Conservation (phyloP, 2,888 invertebrate genomes). For the Ectemnius continuus region DNA sequence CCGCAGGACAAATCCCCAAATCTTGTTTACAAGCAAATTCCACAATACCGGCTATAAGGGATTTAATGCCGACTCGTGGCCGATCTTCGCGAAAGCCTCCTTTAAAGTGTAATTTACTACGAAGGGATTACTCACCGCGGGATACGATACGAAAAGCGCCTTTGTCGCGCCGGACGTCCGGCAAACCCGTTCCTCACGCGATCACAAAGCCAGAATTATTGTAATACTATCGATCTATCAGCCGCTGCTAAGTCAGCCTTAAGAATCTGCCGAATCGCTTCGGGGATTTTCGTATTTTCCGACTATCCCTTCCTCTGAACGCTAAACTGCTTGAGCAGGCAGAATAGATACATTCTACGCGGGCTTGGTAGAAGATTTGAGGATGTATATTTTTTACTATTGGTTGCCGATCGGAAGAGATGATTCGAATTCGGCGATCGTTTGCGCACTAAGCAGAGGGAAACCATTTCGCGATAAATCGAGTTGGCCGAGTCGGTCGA, state of each 20-base stretch:
- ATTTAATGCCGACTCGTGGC: slow-evolving; percentile 65
- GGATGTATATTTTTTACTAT: neutral
- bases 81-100: slow-evolving; percentile 64
- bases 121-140: slow-evolving; percentile 69
- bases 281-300: neutral
- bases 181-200: slow-evolving; percentile 54
- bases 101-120: slow-evolving; percentile 72
- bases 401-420: neutral
- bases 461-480: slow-evolving; percentile 57
- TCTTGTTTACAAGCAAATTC: slow-evolving; percentile 75
- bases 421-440: slow-evolving; percentile 16
- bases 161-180: slow-evolving; percentile 45
- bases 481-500: slow-evolving; percentile 44
- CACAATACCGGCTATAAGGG: slow-evolving; percentile 67
- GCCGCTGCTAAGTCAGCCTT: neutral
- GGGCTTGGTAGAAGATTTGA: no score
- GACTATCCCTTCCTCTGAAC: neutral
- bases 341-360: no score
- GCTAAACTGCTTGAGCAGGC: no score
- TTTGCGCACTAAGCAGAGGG: slow-evolving; percentile 21
- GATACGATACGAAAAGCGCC: slow-evolving; percentile 48
- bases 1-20: slow-evolving; percentile 72
- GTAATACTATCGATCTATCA: slow-evolving; percentile 30
- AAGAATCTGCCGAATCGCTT: neutral
- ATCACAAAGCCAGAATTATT: slow-evolving; percentile 62